Conservation (phyloP, 2,888 invertebrate species). For the Hyposoter didymator region DNA sequence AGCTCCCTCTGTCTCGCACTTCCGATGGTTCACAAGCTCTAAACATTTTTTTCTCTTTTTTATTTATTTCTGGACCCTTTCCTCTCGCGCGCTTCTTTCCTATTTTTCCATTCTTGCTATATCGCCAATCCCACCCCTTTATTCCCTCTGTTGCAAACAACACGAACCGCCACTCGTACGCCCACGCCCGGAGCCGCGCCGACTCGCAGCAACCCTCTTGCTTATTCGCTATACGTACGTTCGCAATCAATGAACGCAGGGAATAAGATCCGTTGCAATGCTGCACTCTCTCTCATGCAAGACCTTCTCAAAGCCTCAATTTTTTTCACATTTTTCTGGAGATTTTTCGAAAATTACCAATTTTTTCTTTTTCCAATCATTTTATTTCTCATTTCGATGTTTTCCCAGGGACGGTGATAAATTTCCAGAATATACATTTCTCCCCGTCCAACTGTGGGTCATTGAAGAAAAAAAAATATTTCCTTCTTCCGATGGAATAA, state of each 20-base stretch:
- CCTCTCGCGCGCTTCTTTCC: slow-evolving; percentile 8
- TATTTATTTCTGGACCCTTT: background rate
- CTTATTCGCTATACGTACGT: slow-evolving; percentile 74
- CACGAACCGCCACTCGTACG: slow-evolving; percentile 72
- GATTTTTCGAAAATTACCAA: background rate
- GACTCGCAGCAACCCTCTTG: slow-evolving; percentile 75
- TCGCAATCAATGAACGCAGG: slow-evolving; percentile 82
- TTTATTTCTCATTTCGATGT: background rate
- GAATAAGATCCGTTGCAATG: slow-evolving; percentile 80
- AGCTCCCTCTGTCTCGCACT: slow-evolving; percentile 29
- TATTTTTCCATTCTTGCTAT: slow-evolving; percentile 14
- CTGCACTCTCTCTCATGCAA: slow-evolving; percentile 72
- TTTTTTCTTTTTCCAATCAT: background rate
- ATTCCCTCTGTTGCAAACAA: slow-evolving; percentile 57
- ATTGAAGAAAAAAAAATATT: background rate
- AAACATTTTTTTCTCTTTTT: slow-evolving; percentile 26
- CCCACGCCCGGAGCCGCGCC: slow-evolving; percentile 57
- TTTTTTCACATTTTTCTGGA: background rate
- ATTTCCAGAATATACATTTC: background rate
- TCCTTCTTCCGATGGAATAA: background rate
- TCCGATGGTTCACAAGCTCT: slow-evolving; percentile 28
- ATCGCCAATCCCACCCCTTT: background rate
- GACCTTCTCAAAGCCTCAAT: background rate
- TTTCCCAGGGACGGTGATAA: background rate
- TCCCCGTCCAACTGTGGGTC: slow-evolving; percentile 22